Percentiles rank a stretch among this genome's conserved stretches.
Evolutionary conservation across 2,797 vertebrate species (phyloP).

Genomic region (Sebastes nivosus): DNA sequence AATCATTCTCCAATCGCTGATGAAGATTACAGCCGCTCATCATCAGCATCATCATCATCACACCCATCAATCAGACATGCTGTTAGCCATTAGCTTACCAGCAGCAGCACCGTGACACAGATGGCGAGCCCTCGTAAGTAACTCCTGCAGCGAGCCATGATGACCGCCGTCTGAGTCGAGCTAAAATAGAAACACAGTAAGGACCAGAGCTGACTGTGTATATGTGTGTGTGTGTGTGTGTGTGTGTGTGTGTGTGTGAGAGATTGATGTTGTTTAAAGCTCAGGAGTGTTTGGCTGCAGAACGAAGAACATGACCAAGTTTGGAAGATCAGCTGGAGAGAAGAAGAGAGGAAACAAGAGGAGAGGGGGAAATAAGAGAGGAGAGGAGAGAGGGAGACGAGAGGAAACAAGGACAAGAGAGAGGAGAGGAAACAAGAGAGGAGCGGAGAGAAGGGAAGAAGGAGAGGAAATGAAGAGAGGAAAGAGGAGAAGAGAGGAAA

Average conservation of each 20-base stretch:
- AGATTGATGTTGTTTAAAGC: slow-evolving; percentile 69
- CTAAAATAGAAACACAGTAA: slow-evolving; percentile 42
- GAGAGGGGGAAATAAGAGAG: no score
- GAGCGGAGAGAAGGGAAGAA: no score
- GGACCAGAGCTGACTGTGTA: slow-evolving; percentile 25
- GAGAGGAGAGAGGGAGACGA: no score
- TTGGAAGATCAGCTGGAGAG: slow-evolving; percentile 64
- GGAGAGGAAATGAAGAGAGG: no score
- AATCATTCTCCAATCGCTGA: neutral
- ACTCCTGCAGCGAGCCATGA: slow-evolving; percentile 73
- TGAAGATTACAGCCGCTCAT: neutral
- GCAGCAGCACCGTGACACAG: slow-evolving; percentile 71
- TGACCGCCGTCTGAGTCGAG: slow-evolving; percentile 43
- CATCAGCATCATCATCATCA: neutral
- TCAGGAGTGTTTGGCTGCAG: slow-evolving; percentile 57
- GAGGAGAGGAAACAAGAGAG: no score
- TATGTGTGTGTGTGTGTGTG: no score
- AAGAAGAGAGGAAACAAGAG: neutral
- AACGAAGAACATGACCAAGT: slow-evolving; percentile 77
- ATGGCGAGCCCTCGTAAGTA: slow-evolving; percentile 72
- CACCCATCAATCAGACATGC: neutral
- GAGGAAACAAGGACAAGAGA: no score
- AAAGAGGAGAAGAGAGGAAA: no score
- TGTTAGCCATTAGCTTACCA: slow-evolving; percentile 63
- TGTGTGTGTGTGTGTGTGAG: neutral